These are phyloP conservation scores for Aethina tumida DNA, from an alignment of 1,140 invertebrate species.

Conservation along the genomic window DNA sequence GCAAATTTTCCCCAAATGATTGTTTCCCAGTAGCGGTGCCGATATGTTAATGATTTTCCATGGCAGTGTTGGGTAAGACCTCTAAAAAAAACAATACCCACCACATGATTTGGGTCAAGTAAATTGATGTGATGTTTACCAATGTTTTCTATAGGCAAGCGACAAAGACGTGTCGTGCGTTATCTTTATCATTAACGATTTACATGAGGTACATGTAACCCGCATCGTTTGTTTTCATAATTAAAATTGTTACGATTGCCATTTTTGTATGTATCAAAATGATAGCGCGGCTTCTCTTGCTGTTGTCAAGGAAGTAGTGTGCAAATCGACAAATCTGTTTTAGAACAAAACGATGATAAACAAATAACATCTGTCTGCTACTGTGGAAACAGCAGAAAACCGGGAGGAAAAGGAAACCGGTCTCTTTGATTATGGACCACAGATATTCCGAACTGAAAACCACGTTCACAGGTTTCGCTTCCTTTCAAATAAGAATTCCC, in stretches of 20 bases:
- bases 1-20: no score
- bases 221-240: no score
- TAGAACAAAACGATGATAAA: no score
- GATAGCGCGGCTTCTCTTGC: no score
- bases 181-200: slow-evolving; percentile 13
- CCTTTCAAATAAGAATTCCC: slow-evolving; percentile 6
- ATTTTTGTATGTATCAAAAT: no score
- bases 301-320: no score
- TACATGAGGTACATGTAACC: no score
- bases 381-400: no score
- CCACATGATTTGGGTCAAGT: slow-evolving; percentile 20
- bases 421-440: slow-evolving; percentile 2
- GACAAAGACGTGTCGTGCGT: slow-evolving; percentile 21
- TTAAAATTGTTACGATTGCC: no score
- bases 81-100: slow-evolving; percentile 21
- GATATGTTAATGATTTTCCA: slow-evolving; percentile 16
- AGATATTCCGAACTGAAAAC: slow-evolving; percentile 1
- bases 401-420: slow-evolving; percentile 1
- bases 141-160: slow-evolving; percentile 7
- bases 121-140: slow-evolving; percentile 18
- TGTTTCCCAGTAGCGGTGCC: slow-evolving; percentile 4
- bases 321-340: no score
- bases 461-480: slow-evolving; percentile 6
- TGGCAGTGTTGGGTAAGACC: slow-evolving; percentile 17
- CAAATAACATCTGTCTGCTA: no score